Base-by-base conservation (phyloP, 2,797 vertebrate genomes). In the Lepus oiostolus region DNA sequence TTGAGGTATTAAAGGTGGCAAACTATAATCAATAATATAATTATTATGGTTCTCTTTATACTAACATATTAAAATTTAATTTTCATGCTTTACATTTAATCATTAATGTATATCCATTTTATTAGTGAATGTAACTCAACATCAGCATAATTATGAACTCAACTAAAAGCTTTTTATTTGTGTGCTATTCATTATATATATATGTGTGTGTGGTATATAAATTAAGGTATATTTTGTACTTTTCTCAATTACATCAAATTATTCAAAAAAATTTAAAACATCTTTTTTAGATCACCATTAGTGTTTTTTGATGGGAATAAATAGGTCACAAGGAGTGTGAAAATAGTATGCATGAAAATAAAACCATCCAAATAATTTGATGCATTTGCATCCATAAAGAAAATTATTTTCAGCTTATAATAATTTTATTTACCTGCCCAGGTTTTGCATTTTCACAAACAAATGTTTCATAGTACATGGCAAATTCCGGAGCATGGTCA, bases 401-500 rank as follows among this genome's bases (percentile, higher is more conserved):
- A 93, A 35, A 4, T 62, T 9, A 0, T 60, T 84, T 71, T 87
- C 8, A 11, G 17, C 30, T 84, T 52, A 90, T 26, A 80, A 76
- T 90, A 63, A 86, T n/a, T 91, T 42, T 74, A 85, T 94, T 98
- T 98, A 99, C 99, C 99, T 99, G 99, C 95, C 99, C 99, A 26
- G 99, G 98, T 98, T 99, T 99, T 97, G 99, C 99, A 91, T 99
- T 99, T 98, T 99, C 99, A 96, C 99, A 99, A 96, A 99, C 99
- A 96, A 99, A 99, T 1, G 99, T 99, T 98, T 99, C 99, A 81
- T 99, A 99, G 95, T 99, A 99, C 98, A 98, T 99, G 8, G 99
- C 99, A 94, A 99, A 99, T 97, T 99, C 99, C 0, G 99, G 99
- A 30, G 99, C 99, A 72, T 99, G 99, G 97, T 99, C 99, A 38